These are phyloP conservation scores for Recurvirostra avosetta DNA, from an alignment of 2,113 vertebrate genomes.

Conservation along the genomic window DNA sequence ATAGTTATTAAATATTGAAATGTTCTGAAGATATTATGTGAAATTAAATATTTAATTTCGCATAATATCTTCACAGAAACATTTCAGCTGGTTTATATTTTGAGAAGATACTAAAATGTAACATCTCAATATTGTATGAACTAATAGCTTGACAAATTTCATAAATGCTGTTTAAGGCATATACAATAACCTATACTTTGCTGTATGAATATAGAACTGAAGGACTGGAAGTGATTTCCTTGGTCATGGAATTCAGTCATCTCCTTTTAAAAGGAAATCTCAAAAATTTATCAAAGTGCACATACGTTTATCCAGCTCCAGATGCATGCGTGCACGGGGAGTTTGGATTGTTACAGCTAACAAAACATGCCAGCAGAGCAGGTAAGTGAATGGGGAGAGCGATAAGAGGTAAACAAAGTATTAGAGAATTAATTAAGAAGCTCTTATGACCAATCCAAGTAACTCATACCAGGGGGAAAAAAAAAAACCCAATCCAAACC, in stretches of 20 bases:
- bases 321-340: not conserved
- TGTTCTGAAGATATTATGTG: not conserved
- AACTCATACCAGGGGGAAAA: not conserved
- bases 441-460: not conserved
- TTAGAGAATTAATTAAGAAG: not conserved
- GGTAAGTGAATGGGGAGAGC: not conserved
- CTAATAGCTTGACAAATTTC: not conserved
- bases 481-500: not conserved
- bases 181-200: not conserved
- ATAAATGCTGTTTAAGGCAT: not conserved
- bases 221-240: not conserved
- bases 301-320: not conserved
- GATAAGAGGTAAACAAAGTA: not conserved
- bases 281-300: not conserved
- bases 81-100: slow-evolving; percentile 27
- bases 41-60: slow-evolving; percentile 41
- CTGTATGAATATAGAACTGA: not conserved
- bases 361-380: not conserved
- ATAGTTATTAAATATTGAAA: slow-evolving; percentile 43
- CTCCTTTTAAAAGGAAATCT: not conserved
- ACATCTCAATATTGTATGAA: slow-evolving; percentile 2
- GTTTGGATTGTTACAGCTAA: not conserved
- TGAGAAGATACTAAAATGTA: not conserved
- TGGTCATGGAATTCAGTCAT: not conserved
- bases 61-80: not conserved